A percentile compares a stretch with the other conserved stretches of the same genome.
phyloP scores from a whole-genome alignment of 2,113 vertebrate species.

The Calidris pygmaea region DNA sequence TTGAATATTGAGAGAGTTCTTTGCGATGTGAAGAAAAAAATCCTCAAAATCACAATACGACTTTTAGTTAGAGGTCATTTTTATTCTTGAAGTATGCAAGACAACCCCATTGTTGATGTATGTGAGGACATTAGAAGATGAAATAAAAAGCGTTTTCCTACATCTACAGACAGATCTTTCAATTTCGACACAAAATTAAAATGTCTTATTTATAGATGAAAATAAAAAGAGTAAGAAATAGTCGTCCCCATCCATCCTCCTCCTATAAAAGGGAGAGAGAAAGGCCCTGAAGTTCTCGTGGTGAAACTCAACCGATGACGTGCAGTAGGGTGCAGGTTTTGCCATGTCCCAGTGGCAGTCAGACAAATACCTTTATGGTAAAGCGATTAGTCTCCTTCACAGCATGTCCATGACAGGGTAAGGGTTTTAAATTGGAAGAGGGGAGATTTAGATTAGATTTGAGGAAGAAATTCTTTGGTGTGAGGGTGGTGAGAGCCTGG shows the following conservation, averaged over 20 bases:
- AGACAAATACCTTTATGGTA: no score
- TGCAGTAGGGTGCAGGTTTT: background rate
- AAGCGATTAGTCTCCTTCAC: no score
- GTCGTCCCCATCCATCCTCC: background rate
- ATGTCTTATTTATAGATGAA: background rate
- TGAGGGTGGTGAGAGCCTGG: no score
- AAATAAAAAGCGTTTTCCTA: background rate
- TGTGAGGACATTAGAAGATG: background rate
- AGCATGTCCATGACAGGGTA: no score
- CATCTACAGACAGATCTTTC: background rate
- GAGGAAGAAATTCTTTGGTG: no score
- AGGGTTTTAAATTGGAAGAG: no score
- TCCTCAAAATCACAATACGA: background rate
- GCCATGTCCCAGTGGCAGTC: background rate
- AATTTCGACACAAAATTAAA: background rate
- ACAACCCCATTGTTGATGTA: background rate
- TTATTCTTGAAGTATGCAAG: background rate
- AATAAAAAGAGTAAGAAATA: background rate
- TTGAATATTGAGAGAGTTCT: background rate
- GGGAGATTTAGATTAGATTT: no score
- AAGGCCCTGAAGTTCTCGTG: background rate
- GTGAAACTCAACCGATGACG: background rate
- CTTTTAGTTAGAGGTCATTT: background rate
- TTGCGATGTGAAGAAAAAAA: background rate
- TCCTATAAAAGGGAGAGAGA: background rate